Evolutionary conservation across 2,113 vertebrate genomes (phyloP).

Genomic region (Hippolais icterina): DNA sequence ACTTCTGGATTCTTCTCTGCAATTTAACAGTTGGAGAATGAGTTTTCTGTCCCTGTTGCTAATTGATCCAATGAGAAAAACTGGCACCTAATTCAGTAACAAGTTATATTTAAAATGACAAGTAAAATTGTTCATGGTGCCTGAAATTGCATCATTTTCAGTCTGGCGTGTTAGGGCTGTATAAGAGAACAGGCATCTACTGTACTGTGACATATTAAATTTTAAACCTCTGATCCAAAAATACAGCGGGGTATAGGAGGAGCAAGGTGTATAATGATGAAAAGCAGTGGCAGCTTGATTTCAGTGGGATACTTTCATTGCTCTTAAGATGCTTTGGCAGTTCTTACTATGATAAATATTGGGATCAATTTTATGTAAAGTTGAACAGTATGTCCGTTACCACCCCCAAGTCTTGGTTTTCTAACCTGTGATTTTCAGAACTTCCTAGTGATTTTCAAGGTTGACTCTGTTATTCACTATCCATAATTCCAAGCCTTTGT

Average conservation of each 20-base stretch:
- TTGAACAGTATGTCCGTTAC: not conserved
- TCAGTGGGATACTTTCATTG: not conserved
- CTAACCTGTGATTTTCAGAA: not conserved
- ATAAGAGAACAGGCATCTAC: slow-evolving; percentile 27
- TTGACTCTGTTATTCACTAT: not conserved
- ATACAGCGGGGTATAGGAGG: not conserved
- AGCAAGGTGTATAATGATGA: not conserved
- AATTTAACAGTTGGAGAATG: slow-evolving; percentile 61
- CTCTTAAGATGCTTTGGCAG: not conserved
- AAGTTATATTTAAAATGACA: slow-evolving; percentile 57
- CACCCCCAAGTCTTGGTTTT: not conserved
- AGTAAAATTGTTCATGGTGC: slow-evolving; percentile 29
- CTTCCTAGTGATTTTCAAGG: not conserved
- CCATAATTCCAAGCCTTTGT: not conserved
- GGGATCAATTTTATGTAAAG: not conserved
- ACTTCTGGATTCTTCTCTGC: slow-evolving; percentile 49
- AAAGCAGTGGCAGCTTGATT: not conserved
- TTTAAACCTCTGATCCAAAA: slow-evolving; percentile 46
- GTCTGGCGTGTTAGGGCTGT: slow-evolving; percentile 15
- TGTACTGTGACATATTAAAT: slow-evolving; percentile 32
- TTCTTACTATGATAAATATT: not conserved
- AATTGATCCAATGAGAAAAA: slow-evolving; percentile 61
- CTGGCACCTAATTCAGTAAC: slow-evolving; percentile 41
- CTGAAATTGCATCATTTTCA: slow-evolving; percentile 59
- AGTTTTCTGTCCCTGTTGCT: slow-evolving; percentile 40